phyloP scores from a whole-genome alignment of 1,140 invertebrate species.

The Cotesia glomerata region DNA sequence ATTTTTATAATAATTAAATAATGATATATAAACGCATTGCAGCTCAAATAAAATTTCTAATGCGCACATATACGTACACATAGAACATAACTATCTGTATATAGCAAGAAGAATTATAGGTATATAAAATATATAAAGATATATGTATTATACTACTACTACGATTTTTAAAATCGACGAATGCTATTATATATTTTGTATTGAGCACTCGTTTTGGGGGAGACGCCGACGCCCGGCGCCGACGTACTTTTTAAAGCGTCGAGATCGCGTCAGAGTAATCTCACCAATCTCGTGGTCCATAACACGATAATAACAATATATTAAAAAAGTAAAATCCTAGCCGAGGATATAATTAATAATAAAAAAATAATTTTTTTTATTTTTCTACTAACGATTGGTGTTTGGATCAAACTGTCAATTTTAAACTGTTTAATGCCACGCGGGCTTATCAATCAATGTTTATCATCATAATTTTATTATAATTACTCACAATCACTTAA shows the following conservation, averaged over 20 bases:
- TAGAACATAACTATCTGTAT: too few species aligned
- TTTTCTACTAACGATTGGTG: too few species aligned
- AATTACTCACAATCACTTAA: too few species aligned
- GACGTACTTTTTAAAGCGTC: slow-evolving; percentile 57
- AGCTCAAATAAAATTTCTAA: slow-evolving; percentile 21
- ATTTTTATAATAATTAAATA: neutral
- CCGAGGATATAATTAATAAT: slow-evolving; percentile 19
- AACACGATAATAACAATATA: slow-evolving; percentile 35
- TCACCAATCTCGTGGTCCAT: slow-evolving; percentile 55
- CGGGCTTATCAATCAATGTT: too few species aligned
- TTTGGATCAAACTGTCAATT: too few species aligned
- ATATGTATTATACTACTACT: slow-evolving; percentile 32
- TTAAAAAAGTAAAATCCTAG: slow-evolving; percentile 34
- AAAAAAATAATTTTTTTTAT: neutral
- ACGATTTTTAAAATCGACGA: slow-evolving; percentile 61
- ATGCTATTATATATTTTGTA: slow-evolving; percentile 63
- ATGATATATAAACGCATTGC: slow-evolving; percentile 8
- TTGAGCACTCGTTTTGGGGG: slow-evolving; percentile 56
- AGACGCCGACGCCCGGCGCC: slow-evolving; percentile 60
- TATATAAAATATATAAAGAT: too few species aligned
- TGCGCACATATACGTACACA: slow-evolving; percentile 13
- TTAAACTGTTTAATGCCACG: too few species aligned
- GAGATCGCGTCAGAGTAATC: slow-evolving; percentile 54
- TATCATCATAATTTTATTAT: too few species aligned
- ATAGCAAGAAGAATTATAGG: too few species aligned